Evolutionary conservation across 2,888 invertebrate species (phyloP).

Genomic region (Erebia epiphron): DNA sequence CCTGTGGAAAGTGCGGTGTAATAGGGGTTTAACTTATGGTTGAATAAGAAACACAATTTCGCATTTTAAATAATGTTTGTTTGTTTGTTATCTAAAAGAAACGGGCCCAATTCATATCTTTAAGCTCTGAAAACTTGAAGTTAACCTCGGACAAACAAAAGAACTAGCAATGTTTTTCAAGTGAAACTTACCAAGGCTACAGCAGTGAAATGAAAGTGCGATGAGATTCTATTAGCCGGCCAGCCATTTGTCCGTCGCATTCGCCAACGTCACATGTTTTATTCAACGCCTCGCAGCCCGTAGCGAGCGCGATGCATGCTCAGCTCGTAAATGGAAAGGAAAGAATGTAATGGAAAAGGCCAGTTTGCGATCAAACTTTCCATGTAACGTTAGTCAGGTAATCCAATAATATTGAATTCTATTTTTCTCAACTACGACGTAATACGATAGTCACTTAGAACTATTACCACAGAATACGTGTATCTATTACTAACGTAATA

Average conservation of each 20-base stretch:
- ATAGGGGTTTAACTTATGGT: too few species aligned
- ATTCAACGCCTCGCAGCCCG: conserved; percentile 41
- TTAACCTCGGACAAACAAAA: not conserved
- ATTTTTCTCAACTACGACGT: not conserved
- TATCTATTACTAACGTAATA: too few species aligned
- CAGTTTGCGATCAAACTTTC: conserved; percentile 6
- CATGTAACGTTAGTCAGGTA: conserved; percentile 8
- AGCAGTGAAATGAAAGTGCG: conserved; percentile 21
- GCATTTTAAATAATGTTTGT: too few species aligned
- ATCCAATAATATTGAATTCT: conserved; percentile 7
- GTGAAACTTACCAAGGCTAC: conserved; percentile 10
- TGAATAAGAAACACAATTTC: too few species aligned
- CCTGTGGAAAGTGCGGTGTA: too few species aligned
- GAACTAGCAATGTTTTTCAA: conserved; percentile 5
- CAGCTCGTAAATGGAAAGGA: conserved; percentile 13
- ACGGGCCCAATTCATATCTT: too few species aligned
- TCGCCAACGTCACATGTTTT: conserved; percentile 42
- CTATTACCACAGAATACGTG: too few species aligned
- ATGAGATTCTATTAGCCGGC: conserved; percentile 31
- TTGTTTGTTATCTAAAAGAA: too few species aligned
- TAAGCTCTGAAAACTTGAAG: too few species aligned
- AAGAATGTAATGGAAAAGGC: conserved; percentile 12
- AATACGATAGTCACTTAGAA: too few species aligned
- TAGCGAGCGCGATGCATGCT: conserved; percentile 25
- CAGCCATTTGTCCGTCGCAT: conserved; percentile 35